Conservation (phyloP, 2,113 vertebrate genomes). For the Centropus unirufus region DNA sequence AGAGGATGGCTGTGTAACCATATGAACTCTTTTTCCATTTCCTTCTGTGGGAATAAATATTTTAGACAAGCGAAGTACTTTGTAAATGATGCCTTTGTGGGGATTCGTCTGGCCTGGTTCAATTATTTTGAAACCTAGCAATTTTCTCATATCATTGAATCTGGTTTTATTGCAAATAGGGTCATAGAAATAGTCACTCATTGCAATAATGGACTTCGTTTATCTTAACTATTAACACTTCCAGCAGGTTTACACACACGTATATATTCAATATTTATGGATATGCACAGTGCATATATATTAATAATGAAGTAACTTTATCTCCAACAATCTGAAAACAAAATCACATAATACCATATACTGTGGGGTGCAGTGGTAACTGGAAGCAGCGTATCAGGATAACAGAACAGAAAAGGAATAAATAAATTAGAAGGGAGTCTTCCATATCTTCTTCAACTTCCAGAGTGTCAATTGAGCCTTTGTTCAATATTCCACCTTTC, state of each 20-base stretch:
- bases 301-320: constrained; percentile 77
- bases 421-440: constrained; percentile 85
- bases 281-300: constrained; percentile 55
- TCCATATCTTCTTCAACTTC: constrained; percentile 72
- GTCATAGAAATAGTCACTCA: constrained; percentile 59
- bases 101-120: constrained; percentile 40
- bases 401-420: constrained; percentile 72
- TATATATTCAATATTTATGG: constrained; percentile 70
- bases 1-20: constrained; percentile 8
- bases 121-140: constrained; percentile 72
- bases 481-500: constrained; percentile 59
- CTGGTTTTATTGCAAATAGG: constrained; percentile 71
- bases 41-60: constrained; percentile 39
- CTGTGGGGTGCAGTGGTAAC: constrained; percentile 57
- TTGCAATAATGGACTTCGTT: constrained; percentile 75
- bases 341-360: constrained; percentile 72
- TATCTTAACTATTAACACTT: constrained; percentile 77
- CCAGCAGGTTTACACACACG: constrained; percentile 26
- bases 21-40: constrained; percentile 58
- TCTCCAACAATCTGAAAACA: constrained; percentile 71
- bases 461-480: constrained; percentile 65
- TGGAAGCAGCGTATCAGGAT: constrained; percentile 67
- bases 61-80: constrained; percentile 59
- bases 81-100: constrained; percentile 45
- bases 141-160: constrained; percentile 67